Evolutionary conservation across 2,888 invertebrate species (phyloP).

Genomic region (Conchocele bisecta): DNA sequence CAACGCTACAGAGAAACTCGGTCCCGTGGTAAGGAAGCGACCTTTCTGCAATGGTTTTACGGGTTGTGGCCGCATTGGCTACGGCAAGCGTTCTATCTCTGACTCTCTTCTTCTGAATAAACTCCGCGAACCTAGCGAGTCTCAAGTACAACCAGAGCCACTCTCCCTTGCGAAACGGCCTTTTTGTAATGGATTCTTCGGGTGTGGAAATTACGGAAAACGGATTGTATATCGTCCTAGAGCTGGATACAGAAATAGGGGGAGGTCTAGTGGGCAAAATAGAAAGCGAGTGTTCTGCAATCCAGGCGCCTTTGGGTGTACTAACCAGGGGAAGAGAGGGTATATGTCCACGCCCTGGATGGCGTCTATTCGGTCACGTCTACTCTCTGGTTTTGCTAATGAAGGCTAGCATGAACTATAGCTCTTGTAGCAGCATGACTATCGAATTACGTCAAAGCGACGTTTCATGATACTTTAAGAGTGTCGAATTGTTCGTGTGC

Average conservation of each 20-base stretch:
- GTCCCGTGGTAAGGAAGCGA: slow-evolving; percentile 58
- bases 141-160: slow-evolving; percentile 3
- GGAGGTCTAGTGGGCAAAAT: neutral
- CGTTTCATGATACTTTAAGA: too few relatives aligned
- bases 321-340: slow-evolving; percentile 44
- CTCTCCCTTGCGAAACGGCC: slow-evolving; percentile 59
- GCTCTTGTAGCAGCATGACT: too few relatives aligned
- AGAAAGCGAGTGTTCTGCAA: slow-evolving; percentile 51
- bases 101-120: slow-evolving; percentile 30
- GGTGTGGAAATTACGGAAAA: slow-evolving; percentile 67
- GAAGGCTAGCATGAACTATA: too few relatives aligned
- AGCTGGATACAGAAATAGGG: slow-evolving; percentile 13
- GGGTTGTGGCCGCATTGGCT: slow-evolving; percentile 67
- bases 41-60: slow-evolving; percentile 72
- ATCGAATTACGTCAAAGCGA: too few relatives aligned
- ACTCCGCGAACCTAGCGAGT: slow-evolving; percentile 18
- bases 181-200: slow-evolving; percentile 71
- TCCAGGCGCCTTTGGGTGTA: slow-evolving; percentile 48
- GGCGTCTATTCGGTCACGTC: too few relatives aligned
- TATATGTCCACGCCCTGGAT: too few relatives aligned
- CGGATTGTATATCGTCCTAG: slow-evolving; percentile 44
- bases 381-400: too few relatives aligned
- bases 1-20: neutral
- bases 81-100: slow-evolving; percentile 49
- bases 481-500: too few relatives aligned